These are phyloP conservation scores for Cirrhinus mrigala DNA, from an alignment of 2,797 vertebrate genomes.

Conservation along the genomic window DNA sequence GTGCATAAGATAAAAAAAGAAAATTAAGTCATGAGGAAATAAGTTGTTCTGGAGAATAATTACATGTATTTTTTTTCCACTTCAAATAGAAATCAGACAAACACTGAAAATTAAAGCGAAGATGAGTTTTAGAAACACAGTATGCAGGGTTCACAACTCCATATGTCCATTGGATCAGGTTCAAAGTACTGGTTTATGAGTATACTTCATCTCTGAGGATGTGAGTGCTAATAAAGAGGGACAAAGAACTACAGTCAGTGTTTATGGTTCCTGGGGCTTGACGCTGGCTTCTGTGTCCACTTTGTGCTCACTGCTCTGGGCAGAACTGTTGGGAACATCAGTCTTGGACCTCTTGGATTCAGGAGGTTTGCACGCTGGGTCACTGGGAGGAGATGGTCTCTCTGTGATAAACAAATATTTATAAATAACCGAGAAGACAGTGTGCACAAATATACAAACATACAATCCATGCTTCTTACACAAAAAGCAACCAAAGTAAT, in stretches of 20 bases:
- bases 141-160: neutral
- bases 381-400: constrained; percentile 79
- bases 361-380: constrained; percentile 82
- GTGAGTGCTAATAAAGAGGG: constrained; percentile 13
- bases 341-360: constrained; percentile 86
- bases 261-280: constrained; percentile 40
- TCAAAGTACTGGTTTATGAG: neutral
- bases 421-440: neutral
- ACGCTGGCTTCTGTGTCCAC: constrained; percentile 8
- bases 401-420: constrained; percentile 72
- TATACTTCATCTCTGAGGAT: constrained; percentile 7
- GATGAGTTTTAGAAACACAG: neutral
- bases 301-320: constrained; percentile 34
- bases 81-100: neutral
- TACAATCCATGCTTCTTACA: neutral
- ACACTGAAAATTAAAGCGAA: neutral
- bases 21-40: neutral
- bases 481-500: neutral
- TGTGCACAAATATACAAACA: neutral
- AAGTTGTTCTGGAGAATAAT: neutral
- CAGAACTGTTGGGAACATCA: constrained; percentile 57
- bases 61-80: neutral
- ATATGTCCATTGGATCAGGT: neutral
- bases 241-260: constrained; percentile 2
- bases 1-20: neutral